phyloP scores from a whole-genome alignment of 1,140 invertebrate genomes.

The Muscidifurax raptorellus region DNA sequence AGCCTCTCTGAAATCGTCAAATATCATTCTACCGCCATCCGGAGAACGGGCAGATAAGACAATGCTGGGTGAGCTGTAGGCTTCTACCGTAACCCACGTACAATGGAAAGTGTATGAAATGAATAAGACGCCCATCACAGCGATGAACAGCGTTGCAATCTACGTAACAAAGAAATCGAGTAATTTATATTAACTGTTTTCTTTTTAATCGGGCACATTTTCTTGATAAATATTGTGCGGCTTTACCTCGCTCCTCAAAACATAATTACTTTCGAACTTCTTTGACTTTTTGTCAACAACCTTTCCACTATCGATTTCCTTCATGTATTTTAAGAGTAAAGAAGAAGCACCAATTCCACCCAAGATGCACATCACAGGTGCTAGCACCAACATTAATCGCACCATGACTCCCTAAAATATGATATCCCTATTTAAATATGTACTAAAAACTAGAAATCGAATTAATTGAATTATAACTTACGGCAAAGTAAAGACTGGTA shows the following conservation, averaged over 20 bases:
- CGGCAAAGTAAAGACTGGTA: constrained; percentile 98
- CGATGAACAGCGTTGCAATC: constrained; percentile 91
- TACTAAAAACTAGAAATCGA: background rate
- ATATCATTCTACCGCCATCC: constrained; percentile 96
- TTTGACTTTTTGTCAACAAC: constrained; percentile 80
- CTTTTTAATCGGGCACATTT: background rate
- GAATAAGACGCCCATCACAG: constrained; percentile 89
- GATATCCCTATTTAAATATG: background rate
- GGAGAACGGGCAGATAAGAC: constrained; percentile 96
- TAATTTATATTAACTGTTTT: constrained; percentile 53
- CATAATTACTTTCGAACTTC: constrained; percentile 83
- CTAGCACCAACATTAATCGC: constrained; percentile 96
- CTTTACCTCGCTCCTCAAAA: constrained; percentile 89
- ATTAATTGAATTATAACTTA: constrained; percentile 74
- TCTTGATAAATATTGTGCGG: background rate
- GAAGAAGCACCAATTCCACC: constrained; percentile 95
- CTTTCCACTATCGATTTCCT: constrained; percentile 83
- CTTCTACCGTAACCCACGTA: constrained; percentile 99
- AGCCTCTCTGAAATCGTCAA: constrained; percentile 98
- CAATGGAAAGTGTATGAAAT: constrained; percentile 97
- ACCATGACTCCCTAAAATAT: constrained; percentile 94
- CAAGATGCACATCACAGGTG: constrained; percentile 98
- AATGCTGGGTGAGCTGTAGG: constrained; percentile 98
- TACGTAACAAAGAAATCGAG: constrained; percentile 62
- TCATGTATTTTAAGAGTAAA: constrained; percentile 92